Conservation (phyloP, 1,140 invertebrate genomes). For the Drosophila truncata region DNA sequence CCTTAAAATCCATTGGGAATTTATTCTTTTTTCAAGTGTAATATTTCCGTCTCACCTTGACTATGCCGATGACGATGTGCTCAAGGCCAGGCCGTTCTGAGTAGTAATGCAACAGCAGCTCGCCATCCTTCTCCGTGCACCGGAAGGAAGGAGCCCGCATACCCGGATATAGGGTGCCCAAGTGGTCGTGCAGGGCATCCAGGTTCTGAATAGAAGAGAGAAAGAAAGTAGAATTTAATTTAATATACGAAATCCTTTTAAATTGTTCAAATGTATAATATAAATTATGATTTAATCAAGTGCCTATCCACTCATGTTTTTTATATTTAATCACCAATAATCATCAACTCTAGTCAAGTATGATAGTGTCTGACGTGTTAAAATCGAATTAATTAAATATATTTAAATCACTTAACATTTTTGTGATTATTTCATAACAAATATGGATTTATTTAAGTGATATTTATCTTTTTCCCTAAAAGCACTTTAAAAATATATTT, state of each 20-base stretch:
- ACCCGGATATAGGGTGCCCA: conserved; percentile 96
- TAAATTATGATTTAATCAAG: too few species aligned
- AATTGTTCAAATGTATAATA: background rate
- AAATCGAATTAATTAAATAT: background rate
- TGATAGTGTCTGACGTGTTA: background rate
- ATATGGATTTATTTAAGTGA: background rate
- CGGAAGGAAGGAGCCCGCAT: conserved; percentile 97
- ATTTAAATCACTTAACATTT: background rate
- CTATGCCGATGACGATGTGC: conserved; percentile 97
- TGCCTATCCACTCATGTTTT: too few species aligned
- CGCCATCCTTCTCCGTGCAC: conserved; percentile 95
- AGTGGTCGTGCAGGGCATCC: conserved; percentile 96
- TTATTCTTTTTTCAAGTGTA: background rate
- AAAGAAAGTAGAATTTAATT: background rate
- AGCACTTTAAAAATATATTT: background rate
- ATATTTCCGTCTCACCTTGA: conserved; percentile 93
- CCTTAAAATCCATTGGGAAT: accelerated
- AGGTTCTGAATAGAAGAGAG: conserved; percentile 89
- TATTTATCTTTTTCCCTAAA: background rate
- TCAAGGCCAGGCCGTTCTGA: conserved; percentile 96
- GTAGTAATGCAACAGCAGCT: conserved; percentile 95
- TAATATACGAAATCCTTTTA: background rate
- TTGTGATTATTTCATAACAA: background rate
- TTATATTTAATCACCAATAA: background rate
- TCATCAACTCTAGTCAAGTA: background rate